Percentiles rank a stretch among this genome's conserved stretches.
Conservation (phyloP, 2,888 invertebrate genomes). For the Trachelus stipa region DNA sequence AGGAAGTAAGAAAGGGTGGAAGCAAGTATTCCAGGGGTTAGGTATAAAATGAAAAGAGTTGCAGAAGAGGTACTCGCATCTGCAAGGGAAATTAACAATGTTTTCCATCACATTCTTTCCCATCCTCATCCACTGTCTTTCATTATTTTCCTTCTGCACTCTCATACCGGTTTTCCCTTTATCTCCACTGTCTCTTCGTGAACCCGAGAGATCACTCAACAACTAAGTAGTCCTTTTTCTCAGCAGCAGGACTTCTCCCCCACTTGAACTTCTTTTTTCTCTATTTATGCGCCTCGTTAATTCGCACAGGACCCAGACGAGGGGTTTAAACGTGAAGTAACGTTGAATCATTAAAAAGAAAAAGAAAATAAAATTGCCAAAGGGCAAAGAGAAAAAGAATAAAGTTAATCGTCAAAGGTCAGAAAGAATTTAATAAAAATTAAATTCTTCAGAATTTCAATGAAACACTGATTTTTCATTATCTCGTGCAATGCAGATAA, state of each 20-base stretch:
- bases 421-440: conserved; percentile 33
- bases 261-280: too few species aligned
- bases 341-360: conserved; percentile 1
- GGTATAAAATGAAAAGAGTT: conserved; percentile 12
- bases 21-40: conserved; percentile 15
- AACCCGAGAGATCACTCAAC: too few species aligned
- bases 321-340: too few species aligned
- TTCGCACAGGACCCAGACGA: too few species aligned
- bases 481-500: conserved; percentile 1
- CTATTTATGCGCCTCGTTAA: too few species aligned
- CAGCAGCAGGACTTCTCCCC: too few species aligned
- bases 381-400: conserved; percentile 7
- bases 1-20: background rate
- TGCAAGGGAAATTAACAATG: conserved; percentile 58
- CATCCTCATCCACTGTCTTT: conserved; percentile 31
- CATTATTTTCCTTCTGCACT: conserved; percentile 12
- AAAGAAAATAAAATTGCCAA: conserved; percentile 21
- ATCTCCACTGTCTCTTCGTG: too few species aligned
- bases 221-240: too few species aligned
- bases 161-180: background rate
- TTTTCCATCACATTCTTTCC: conserved; percentile 47
- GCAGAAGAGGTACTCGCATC: conserved; percentile 46
- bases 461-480: conserved; percentile 17
- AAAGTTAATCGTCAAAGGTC: conserved; percentile 18
- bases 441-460: conserved; percentile 37